Percentiles rank a stretch among this genome's conserved stretches.
phyloP scores from a whole-genome alignment of 2,113 vertebrate species.

The Leucosticte australis region DNA sequence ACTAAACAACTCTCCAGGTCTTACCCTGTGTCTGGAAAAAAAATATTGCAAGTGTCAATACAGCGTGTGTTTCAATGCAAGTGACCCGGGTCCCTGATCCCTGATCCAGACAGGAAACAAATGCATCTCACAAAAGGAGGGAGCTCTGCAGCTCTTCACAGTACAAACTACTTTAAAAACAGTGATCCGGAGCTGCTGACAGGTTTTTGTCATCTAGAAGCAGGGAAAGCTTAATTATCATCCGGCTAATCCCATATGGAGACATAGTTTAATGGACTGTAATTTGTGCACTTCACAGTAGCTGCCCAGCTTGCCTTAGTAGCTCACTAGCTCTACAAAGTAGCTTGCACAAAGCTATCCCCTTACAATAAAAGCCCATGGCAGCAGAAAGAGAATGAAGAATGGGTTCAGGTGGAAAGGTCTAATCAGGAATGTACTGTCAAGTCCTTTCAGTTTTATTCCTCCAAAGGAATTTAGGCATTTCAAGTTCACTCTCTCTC shows the following conservation, averaged over 20 bases:
- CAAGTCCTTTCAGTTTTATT: not conserved
- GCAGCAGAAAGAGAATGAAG: constrained; percentile 8
- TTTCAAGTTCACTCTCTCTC: constrained; percentile 8
- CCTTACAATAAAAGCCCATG: not conserved
- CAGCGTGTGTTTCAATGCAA: not conserved
- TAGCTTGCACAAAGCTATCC: not conserved
- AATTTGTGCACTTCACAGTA: constrained; percentile 52
- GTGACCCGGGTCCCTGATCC: not conserved
- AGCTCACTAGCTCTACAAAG: constrained; percentile 27
- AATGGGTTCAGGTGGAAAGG: constrained; percentile 5
- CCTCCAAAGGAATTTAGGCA: not conserved
- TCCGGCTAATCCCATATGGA: constrained; percentile 20
- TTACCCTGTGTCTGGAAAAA: not conserved
- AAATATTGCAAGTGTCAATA: not conserved
- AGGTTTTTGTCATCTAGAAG: not conserved
- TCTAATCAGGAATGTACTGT: not conserved
- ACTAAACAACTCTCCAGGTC: not conserved
- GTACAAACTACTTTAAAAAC: not conserved
- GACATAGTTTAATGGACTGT: constrained; percentile 8
- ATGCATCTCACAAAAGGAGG: not conserved
- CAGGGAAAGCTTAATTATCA: constrained; percentile 21
- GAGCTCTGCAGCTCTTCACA: not conserved
- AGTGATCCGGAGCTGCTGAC: not conserved
- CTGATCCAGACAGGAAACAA: not conserved
- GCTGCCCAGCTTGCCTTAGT: constrained; percentile 27